Base-by-base conservation (phyloP, 2,888 invertebrate species). In the Eupithecia pulchellata region DNA sequence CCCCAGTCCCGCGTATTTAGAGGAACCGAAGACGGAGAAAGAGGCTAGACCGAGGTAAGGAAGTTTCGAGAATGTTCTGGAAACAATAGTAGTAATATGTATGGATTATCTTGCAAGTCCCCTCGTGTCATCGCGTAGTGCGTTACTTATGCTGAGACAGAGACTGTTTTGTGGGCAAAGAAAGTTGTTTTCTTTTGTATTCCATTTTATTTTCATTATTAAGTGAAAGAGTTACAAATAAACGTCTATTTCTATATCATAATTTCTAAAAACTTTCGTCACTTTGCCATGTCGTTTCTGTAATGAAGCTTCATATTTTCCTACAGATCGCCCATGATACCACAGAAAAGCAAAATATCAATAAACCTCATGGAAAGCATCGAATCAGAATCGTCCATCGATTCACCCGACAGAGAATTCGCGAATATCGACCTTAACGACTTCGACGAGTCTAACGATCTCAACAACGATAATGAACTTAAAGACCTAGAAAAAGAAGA, bases 291-390 rank as follows among this genome's bases (percentile, higher is more conserved):
- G n/a, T n/a, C n/a, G n/a, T n/a, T n/a, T n/a, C n/a, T n/a, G n/a
- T n/a, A n/a, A n/a, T n/a, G n/a, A n/a, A n/a, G n/a, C n/a, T n/a
- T 47, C 20, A 47, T 47, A 29, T 57, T 27, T 30, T 27, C 27
- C 81, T 79, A 81, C 91, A 84, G 95, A 87, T 89, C 95, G 83
- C 90, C 95, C 85, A 87, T 95, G 94, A 85, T 91, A 84, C 89
- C 91, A 34, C 88, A 87, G 76, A 93, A 92, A 76, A 94, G 86
- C 76, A 94, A 94, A 87, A 92, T 94, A 75, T 94, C 94, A 13
- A 94, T 94, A 39, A 94, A 94, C 67, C 84, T 94, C 13, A 94
- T 94, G 94, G 94, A 94, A 74, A 94, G 94, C 69, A 94, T 94
- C 62, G 94, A 94, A 83, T 94, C 94, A 0, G 94, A 94, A 84